Evolutionary conservation across 2,888 invertebrate genomes (phyloP), one percentile per base, ranked within the genome.

Genomic region (Cataglyphis albicans): DNA sequence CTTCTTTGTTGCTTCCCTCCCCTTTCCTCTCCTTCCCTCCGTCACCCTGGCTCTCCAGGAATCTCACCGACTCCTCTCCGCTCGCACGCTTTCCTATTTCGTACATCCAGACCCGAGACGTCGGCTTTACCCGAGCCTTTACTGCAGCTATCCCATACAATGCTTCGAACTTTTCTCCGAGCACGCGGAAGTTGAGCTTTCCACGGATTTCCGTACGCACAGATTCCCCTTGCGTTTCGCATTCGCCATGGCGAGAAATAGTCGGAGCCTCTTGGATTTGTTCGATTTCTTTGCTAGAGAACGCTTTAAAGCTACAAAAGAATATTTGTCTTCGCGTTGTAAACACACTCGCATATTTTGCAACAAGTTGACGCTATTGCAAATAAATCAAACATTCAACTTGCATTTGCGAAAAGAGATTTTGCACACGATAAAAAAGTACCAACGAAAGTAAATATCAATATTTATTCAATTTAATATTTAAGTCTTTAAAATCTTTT

Each of bases 171-270:
- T 67, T 82, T 82, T 82, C 55, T 72, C 25, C 35, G 48, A 57
- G 64, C 57, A 67, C 18, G 48, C 81, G 81, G 61, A 81, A 81
- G 59, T 65, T 67, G 67, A 29, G 44, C 55, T 72, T 29, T 70
- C 67, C 67, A 18, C 52, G 70, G 74, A 82, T 85, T 83, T 85
- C 80, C 48, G 32, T 68, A 73, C 75, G 76, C 84, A 64, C 85
- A 65, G 83, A 81, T 87, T 86, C 80, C 21, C 41, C 86, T 41
- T 57, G 57, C 57, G 52, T 44, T 29, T 29, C 57, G 15, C 64
- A 29, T 29, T 32, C 15, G 76, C 76, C 57, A 21, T 21, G 70
- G 41, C 18, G 44, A 32, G 32, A 55, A 70, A 21, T 41, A 70
- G 32, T 57, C 29, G 6, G 15, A 32, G 21, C 44, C 57, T 61